A percentile compares a stretch with the other conserved stretches of the same genome.
Evolutionary conservation across 2,888 invertebrate species (phyloP).

Genomic region (Gasteruption jaculator): DNA sequence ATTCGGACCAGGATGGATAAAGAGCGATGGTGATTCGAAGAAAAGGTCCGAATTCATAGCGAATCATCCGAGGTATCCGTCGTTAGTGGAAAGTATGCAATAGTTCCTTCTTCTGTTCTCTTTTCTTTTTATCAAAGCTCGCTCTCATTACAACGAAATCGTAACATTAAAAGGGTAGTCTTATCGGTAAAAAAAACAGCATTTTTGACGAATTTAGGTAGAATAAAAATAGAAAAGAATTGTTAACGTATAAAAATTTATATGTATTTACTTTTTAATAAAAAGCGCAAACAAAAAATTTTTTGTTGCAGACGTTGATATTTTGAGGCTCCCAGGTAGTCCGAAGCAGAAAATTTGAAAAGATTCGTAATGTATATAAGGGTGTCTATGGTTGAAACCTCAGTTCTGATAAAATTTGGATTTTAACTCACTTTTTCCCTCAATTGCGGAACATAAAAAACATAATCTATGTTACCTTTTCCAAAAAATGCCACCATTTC

Average conservation of each 20-base stretch:
- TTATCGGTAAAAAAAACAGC: neutral
- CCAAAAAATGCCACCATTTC: too few relatives aligned
- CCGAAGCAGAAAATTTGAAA: too few relatives aligned
- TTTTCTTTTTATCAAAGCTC: too few relatives aligned
- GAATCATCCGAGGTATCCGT: constrained; percentile 73
- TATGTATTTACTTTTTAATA: constrained; percentile 2
- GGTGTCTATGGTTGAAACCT: too few relatives aligned
- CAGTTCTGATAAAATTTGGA: too few relatives aligned
- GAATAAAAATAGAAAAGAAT: neutral
- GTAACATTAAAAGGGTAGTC: too few relatives aligned
- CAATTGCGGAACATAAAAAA: neutral
- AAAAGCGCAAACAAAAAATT: too few relatives aligned
- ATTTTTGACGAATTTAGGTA: constrained; percentile 4
- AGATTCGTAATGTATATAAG: too few relatives aligned
- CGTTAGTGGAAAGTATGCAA: constrained; percentile 69
- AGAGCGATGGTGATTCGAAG: constrained; percentile 53
- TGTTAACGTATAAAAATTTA: neutral
- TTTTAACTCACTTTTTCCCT: neutral
- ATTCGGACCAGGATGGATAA: constrained; percentile 71
- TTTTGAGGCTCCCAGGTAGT: too few relatives aligned
- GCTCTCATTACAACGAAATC: too few relatives aligned
- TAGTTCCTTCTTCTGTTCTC: constrained; percentile 15
- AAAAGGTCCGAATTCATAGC: constrained; percentile 57
- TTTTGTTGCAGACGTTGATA: too few relatives aligned
- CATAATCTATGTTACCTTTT: neutral